Base-by-base conservation (phyloP, 2,888 invertebrate genomes). In the Neoascia interrupta region DNA sequence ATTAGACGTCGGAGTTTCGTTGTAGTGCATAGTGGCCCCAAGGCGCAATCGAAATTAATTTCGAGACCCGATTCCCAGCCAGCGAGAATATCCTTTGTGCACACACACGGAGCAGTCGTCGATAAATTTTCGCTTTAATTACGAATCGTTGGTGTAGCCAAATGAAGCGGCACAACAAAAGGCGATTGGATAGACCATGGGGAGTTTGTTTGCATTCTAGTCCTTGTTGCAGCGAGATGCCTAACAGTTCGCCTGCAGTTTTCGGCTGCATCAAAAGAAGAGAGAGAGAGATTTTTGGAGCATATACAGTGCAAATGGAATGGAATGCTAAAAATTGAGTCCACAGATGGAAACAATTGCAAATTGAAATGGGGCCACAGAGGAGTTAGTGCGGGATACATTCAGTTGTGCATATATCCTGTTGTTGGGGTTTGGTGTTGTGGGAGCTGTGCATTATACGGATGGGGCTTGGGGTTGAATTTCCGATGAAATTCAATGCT, bases 121-220 rank as follows among this genome's bases (percentile, higher is more conserved):
- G 66, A 79, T 79, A 79, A 79, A 79, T 79, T 73, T 79, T 68
- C 56, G 79, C 54, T 79, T 79, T 79, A 79, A 79, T 79, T 79
- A 61, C 79, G 66, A 68, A 73, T 43, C 66, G 73, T 79, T 73
- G 73, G 79, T 73, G 66, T 66, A 56, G 79, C 66, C 66, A 79
- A 79, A 79, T 79, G 79, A 79, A 79, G 49, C 73, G 66, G 73
- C 66, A 73, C 47, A 37, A 61, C 66, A 79, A 73, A 79, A 56
- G 73, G 66, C 79, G 49, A 73, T 61, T 79, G 43, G 45, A 56
- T 68, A 66, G 54, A 68, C 66, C 43, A 56, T 54, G 49, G 61
- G 51, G 60, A 73, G 49, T 56, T 60, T 79, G 73, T 79, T 73
- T 66, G 79, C 37, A 43, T 49, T 39, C 43, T 31, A 8, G 3